A percentile compares a stretch with the other conserved stretches of the same genome.
Evolutionary conservation across 2,113 vertebrate species (phyloP).

Genomic region (Phyllopteryx taeniolatus): DNA sequence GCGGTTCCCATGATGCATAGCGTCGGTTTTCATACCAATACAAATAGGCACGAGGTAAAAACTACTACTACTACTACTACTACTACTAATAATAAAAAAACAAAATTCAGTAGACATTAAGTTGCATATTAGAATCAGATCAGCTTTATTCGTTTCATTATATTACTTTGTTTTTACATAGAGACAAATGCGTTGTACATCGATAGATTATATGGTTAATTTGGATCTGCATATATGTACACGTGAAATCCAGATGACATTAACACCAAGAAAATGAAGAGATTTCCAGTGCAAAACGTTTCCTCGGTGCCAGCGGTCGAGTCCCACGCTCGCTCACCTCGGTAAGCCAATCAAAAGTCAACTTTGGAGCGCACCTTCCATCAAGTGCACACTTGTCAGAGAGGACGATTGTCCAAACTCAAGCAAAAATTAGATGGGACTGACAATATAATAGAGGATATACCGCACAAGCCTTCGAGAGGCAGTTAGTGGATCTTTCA

Average conservation of each 20-base stretch:
- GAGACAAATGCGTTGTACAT: constrained; percentile 76
- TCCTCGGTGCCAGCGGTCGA: constrained; percentile 58
- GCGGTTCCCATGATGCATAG: background rate
- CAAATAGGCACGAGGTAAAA: background rate
- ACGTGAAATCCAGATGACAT: constrained; percentile 76
- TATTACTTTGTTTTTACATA: constrained; percentile 79
- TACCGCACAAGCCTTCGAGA: background rate
- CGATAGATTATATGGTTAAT: constrained; percentile 75
- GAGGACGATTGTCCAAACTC: background rate
- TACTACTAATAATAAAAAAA: too few relatives aligned
- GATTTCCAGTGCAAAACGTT: constrained; percentile 75
- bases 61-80: too few relatives aligned
- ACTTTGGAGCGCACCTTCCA: background rate
- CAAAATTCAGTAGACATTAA: background rate
- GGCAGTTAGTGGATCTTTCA: background rate
- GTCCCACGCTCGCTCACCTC: constrained; percentile 47
- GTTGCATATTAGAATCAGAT: constrained; percentile 72
- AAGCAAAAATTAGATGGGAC: background rate
- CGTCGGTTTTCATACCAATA: background rate
- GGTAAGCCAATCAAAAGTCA: constrained; percentile 59
- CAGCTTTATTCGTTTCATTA: constrained; percentile 82
- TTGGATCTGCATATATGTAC: constrained; percentile 73
- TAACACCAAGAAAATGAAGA: constrained; percentile 74
- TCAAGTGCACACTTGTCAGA: background rate
- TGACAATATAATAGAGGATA: background rate